These are phyloP conservation scores for Decapterus maruadsi DNA, from an alignment of 2,797 vertebrate species.

Conservation along the genomic window DNA sequence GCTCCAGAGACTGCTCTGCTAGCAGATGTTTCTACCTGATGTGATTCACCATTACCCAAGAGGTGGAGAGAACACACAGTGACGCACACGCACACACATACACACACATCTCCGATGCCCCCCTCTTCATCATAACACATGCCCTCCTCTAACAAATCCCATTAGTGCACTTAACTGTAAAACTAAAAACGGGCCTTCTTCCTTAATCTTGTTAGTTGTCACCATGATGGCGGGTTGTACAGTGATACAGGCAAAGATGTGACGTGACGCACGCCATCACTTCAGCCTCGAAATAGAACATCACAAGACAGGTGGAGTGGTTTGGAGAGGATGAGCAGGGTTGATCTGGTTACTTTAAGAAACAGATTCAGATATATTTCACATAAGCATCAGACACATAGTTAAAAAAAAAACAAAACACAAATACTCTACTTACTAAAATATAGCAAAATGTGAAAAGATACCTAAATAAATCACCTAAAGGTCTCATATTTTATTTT, in stretches of 20 bases:
- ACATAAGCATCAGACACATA: neutral
- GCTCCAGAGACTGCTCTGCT: conserved; percentile 45
- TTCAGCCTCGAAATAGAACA: conserved; percentile 59
- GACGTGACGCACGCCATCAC: conserved; percentile 16
- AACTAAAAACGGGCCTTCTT: conserved; percentile 52
- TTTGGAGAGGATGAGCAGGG: neutral
- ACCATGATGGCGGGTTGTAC: conserved; percentile 1
- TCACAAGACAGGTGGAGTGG: conserved; percentile 12
- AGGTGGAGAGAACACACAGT: conserved; percentile 28
- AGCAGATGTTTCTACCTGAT: conserved; percentile 66
- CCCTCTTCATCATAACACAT: conserved; percentile 17
- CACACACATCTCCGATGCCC: neutral
- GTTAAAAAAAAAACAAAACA: neutral
- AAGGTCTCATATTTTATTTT: no score
- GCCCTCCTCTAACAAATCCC: conserved; percentile 51
- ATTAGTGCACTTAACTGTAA: conserved; percentile 58
- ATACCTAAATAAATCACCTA: no score
- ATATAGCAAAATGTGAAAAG: no score
- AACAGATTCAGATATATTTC: neutral
- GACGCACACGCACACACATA: neutral
- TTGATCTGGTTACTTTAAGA: neutral
- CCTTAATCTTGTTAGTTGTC: conserved; percentile 55
- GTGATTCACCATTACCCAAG: conserved; percentile 48
- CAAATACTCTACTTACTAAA: neutral
- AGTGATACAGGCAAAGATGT: conserved; percentile 28